Conservation (phyloP, 2,113 vertebrate genomes). For the Chloropsis cyanopogon region DNA sequence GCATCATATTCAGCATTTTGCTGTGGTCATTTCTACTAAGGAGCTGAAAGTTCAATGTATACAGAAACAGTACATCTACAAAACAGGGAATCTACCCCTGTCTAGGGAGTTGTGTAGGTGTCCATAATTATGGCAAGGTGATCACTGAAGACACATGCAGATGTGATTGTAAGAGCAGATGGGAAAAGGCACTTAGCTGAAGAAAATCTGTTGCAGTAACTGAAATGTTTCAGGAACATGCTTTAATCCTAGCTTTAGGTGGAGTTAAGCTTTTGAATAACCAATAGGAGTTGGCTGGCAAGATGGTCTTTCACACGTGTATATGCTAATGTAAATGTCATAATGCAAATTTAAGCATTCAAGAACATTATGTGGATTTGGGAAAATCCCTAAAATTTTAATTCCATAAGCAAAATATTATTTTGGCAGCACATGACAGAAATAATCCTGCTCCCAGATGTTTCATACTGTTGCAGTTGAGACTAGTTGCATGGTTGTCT, state of each 20-base stretch:
- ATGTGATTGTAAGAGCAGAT: not conserved
- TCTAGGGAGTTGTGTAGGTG: not conserved
- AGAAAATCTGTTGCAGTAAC: not conserved
- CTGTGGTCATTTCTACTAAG: not conserved
- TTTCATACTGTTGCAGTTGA: slow-evolving; percentile 7
- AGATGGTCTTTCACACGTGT: slow-evolving; percentile 9
- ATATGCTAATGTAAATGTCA: slow-evolving; percentile 45
- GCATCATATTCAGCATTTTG: not conserved
- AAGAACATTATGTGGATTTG: slow-evolving; percentile 46
- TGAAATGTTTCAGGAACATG: not conserved
- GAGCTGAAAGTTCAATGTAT: not conserved
- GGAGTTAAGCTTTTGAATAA: slow-evolving; percentile 22
- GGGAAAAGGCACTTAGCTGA: slow-evolving; percentile 1
- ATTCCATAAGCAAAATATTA: slow-evolving; percentile 64
- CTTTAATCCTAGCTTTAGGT: slow-evolving; percentile 57
- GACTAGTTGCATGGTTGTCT: not conserved
- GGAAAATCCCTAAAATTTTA: slow-evolving; percentile 55
- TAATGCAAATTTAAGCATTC: slow-evolving; percentile 30
- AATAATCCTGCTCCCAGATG: slow-evolving; percentile 58
- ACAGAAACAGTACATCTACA: not conserved
- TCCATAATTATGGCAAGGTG: not conserved
- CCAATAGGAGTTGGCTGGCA: slow-evolving; percentile 16
- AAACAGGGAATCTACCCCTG: not conserved
- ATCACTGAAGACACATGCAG: not conserved
- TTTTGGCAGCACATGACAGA: slow-evolving; percentile 53